A percentile compares a stretch with the other conserved stretches of the same genome.
Evolutionary conservation across 2,113 vertebrate genomes (phyloP).

Genomic region (Hassar affinis): DNA sequence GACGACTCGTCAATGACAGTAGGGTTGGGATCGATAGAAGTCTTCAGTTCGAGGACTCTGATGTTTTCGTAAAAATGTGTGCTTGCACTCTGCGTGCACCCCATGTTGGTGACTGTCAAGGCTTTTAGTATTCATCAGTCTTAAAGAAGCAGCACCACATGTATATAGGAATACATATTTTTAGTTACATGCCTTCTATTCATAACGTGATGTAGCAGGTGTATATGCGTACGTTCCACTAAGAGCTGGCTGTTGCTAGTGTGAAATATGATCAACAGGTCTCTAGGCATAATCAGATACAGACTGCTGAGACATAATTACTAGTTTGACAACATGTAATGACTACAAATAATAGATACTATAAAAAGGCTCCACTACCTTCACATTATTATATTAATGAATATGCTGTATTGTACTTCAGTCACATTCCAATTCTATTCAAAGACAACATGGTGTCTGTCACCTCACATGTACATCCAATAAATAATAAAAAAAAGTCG

Average conservation of each 20-base stretch:
- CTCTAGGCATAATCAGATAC: not conserved
- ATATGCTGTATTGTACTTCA: not conserved
- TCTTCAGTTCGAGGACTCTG: constrained; percentile 78
- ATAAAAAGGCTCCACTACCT: not conserved
- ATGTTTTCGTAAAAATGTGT: constrained; percentile 81
- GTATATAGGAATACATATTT: not conserved
- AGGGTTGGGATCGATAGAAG: constrained; percentile 80
- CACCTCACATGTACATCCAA: constrained; percentile 9
- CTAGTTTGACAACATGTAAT: not conserved
- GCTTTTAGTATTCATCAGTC: constrained; percentile 69
- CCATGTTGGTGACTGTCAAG: constrained; percentile 75
- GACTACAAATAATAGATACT: not conserved
- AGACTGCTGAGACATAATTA: not conserved
- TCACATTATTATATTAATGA: not conserved
- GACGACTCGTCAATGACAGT: constrained; percentile 86
- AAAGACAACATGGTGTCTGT: constrained; percentile 19
- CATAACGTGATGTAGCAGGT: not conserved
- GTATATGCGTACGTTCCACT: not conserved
- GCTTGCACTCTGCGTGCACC: constrained; percentile 83
- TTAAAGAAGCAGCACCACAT: constrained; percentile 18
- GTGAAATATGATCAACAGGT: not conserved
- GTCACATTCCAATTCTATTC: not conserved
- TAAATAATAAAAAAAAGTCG: not conserved
- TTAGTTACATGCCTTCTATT: not conserved
- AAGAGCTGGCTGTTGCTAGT: not conserved